Conservation (phyloP, 2,888 invertebrate genomes). For the Ormyrus nitidulus region DNA sequence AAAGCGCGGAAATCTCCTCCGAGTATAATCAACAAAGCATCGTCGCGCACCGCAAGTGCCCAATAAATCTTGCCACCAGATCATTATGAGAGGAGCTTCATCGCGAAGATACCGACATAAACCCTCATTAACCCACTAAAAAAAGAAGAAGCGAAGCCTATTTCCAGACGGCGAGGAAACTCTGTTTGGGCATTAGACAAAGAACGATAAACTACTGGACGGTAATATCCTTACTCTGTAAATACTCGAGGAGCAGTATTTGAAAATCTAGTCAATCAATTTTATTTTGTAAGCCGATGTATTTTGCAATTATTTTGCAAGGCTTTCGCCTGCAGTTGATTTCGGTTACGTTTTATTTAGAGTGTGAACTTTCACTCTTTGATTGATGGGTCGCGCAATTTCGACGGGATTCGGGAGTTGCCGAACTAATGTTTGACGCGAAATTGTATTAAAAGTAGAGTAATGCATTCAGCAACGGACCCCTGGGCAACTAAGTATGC, state of each 20-base stretch:
- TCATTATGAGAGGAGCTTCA: conserved; percentile 14
- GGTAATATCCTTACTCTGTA: neutral
- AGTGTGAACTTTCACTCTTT: too few species aligned
- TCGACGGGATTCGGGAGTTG: conserved; percentile 7
- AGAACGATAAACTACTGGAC: neutral
- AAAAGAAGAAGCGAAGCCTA: neutral
- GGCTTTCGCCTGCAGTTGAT: too few species aligned
- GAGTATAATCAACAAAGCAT: neutral
- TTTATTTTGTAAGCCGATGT: too few species aligned
- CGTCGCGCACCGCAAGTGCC: neutral
- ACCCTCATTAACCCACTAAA: conserved; percentile 1
- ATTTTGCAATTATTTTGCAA: too few species aligned
- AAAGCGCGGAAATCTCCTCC: too few species aligned
- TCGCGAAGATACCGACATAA: conserved; percentile 1
- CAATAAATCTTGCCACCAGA: conserved; percentile 20
- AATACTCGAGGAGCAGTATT: too few species aligned
- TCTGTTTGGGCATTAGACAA: conserved; percentile 3
- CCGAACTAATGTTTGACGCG: conserved; percentile 8
- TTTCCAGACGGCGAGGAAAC: neutral
- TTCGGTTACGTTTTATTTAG: too few species aligned
- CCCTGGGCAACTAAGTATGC: conserved; percentile 14
- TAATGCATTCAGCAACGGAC: conserved; percentile 14
- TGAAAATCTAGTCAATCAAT: too few species aligned
- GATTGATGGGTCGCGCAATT: neutral
- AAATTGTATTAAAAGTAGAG: conserved; percentile 6